Conservation (phyloP, 2,797 vertebrate genomes). For the Mus spretus region DNA sequence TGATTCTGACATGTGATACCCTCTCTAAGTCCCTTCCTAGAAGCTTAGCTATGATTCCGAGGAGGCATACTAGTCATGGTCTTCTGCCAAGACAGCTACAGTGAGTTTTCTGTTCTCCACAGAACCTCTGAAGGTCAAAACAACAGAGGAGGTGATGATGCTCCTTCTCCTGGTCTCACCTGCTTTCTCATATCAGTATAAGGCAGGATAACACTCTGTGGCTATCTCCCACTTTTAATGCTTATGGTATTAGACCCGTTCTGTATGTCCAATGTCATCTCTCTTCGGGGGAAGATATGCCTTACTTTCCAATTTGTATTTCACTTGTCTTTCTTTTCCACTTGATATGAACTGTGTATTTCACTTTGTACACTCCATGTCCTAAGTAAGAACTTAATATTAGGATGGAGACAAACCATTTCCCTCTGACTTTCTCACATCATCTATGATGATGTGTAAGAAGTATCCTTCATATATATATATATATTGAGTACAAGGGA, state of each 20-base stretch:
- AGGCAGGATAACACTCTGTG: not conserved
- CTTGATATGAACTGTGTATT: not conserved
- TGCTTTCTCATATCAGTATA: not conserved
- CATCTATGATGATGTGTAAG: not conserved
- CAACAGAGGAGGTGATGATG: not conserved
- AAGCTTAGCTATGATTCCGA: not conserved
- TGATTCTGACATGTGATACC: not conserved
- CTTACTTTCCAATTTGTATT: not conserved
- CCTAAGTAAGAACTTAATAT: slow-evolving; percentile 7
- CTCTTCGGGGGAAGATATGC: not conserved
- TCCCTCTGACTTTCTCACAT: not conserved
- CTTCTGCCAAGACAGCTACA: not conserved
- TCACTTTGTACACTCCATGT: not conserved
- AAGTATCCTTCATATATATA: not conserved
- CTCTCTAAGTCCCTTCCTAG: not conserved
- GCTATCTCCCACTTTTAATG: not conserved
- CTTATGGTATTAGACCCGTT: not conserved
- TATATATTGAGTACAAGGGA: not conserved
- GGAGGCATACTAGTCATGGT: not conserved
- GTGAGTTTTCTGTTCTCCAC: not conserved
- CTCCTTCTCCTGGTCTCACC: not conserved
- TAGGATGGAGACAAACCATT: not conserved
- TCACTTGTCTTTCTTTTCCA: not conserved
- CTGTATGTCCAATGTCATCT: not conserved
- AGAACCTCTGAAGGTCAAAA: not conserved